Evolutionary conservation across 2,888 invertebrate species (phyloP), one percentile per base, ranked within the genome.

Genomic region (Drosophila kokeensis): DNA sequence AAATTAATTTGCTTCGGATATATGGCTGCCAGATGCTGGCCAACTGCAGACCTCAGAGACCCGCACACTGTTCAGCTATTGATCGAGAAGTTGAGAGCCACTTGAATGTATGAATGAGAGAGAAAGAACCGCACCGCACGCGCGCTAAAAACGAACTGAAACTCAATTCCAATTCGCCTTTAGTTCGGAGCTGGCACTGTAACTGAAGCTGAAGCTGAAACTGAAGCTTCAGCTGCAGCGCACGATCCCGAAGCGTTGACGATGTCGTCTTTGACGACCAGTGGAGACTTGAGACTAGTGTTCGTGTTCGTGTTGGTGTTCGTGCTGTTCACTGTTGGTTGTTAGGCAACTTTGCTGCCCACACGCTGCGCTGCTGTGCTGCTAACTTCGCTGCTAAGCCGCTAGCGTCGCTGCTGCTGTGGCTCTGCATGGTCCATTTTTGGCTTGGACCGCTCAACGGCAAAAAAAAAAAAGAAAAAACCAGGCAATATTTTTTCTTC

Each of bases 121-220:
- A 75, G 66, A 78, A 83, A 88, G 88, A 91, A 90, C 91, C 85
- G 87, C 87, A 90, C 91, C 91, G 91, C 89, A 90, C 90, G 91
- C 91, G 88, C 81, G 88, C 89, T 89, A 69, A 76, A 82, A 83
- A 81, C 87, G 87, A 91, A 90, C 90, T 90, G 91, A 90, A 87
- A 66, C 62, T 65, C 66, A 66, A 69, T 60, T 66, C 64, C 70
- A 69, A 79, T 53, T 69, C 66, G 77, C 40, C 73, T 75, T 59
- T 40, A 62, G 69, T 48, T 70, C 50, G 62, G 55, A 53, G 34
- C 58, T 62, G 32, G 49, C 24, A 27, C 48, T 66, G 50, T 10
- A 55, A 57, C 60, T 79, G 50, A 42, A 32, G 38, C 52, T 69
- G 42, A 21, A 36, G 66, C 62, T 68, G 13, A 36, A 36, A 38